Base-by-base conservation (phyloP, 1,140 invertebrate species). In the Coboldia fuscipes region DNA sequence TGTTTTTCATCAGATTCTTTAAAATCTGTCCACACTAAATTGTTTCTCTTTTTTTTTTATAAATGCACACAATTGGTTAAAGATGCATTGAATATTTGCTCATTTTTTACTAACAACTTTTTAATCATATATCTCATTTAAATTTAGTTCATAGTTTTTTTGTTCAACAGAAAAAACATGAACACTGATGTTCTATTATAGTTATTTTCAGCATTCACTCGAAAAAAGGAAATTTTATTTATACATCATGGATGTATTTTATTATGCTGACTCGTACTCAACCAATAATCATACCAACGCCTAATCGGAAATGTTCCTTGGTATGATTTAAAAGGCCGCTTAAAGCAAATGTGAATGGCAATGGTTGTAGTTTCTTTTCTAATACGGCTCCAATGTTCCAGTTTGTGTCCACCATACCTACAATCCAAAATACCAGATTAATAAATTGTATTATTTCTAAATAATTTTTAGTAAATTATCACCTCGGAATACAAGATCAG, bases 401-500 rank as follows among this genome's bases (percentile, higher is more conserved):
- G 57, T 96, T 97, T 31, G 84, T 84, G 58, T 98, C 93, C 26
- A 92, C 60, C 51, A 80, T 76, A 46, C 85, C 84, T 85, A 53
- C 16, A 68, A 63, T n/a, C n/a, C 31, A 31, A 31, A 9, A 16
- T 16, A 16, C 3, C 13, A 16, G 28, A 19, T 30, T 14, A 31
- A 12, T 31, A 9, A 2, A 26, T 26, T 26, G 24, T 26, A 9
- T 9, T 26, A 9, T 9, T 9, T 26, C n/a, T 9, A 26, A 26
- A 27, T 30, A 14, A 15, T 24, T 29, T 14, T 20, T 34, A 22
- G 7, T 32, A 23, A n/a, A n/a, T n/a, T n/a, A n/a, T 42, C 56
- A 89, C 88, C 89, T 76, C 74, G 81, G 53, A 97, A 93, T 7
- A 79, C 70, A 41, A 94, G 64, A 57, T 94, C 89, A 30, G 88